Percentiles rank a stretch among this genome's conserved stretches.
phyloP scores from a whole-genome alignment of 2,113 vertebrate genomes.

The Telmatochromis sp. region DNA sequence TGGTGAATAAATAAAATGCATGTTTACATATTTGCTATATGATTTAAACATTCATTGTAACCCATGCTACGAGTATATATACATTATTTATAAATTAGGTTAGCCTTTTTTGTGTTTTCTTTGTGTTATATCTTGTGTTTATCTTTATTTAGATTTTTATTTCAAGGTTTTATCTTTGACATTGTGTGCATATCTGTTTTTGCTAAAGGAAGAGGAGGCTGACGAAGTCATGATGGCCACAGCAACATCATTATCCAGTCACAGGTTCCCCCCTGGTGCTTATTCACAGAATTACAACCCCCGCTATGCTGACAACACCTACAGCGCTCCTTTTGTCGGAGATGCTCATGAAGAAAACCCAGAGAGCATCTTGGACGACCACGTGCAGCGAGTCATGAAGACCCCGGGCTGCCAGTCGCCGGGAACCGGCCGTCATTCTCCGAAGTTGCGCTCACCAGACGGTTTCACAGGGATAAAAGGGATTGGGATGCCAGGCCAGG shows the following conservation, averaged over 20 bases:
- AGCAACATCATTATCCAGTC: slow-evolving; percentile 66
- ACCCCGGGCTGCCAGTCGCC: slow-evolving; percentile 92
- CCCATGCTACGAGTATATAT: background rate
- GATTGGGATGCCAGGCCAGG: slow-evolving; percentile 60
- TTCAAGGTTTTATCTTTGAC: background rate
- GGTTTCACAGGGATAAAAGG: slow-evolving; percentile 67
- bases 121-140: background rate
- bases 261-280: slow-evolving; percentile 77
- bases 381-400: slow-evolving; percentile 94
- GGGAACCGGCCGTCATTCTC: slow-evolving; percentile 81
- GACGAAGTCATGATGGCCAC: slow-evolving; percentile 77
- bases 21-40: background rate
- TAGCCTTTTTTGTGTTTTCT: background rate
- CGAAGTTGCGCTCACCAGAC: slow-evolving; percentile 85
- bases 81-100: background rate
- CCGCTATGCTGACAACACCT: slow-evolving; percentile 78
- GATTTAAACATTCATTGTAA: background rate
- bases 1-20: background rate
- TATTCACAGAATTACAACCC: slow-evolving; percentile 78
- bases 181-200: background rate
- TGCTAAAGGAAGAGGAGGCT: slow-evolving; percentile 85
- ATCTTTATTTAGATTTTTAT: background rate
- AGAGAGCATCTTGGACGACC: slow-evolving; percentile 93
- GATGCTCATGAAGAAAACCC: slow-evolving; percentile 94
- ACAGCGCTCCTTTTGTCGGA: slow-evolving; percentile 66